phyloP scores from a whole-genome alignment of 2,888 invertebrate genomes.

The Leptopilina myrica region DNA sequence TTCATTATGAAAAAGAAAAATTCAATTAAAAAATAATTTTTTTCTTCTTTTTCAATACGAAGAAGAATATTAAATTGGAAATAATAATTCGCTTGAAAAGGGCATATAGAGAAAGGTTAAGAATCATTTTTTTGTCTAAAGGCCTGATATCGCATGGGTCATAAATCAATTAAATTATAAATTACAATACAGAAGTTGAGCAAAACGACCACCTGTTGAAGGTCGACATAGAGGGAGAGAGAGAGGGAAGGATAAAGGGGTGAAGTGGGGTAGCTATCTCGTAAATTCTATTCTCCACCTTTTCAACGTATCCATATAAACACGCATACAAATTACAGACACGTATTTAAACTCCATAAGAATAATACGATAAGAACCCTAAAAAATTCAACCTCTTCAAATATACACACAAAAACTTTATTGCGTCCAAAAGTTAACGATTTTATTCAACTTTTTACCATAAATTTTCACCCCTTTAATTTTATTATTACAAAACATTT shows the following conservation, averaged over 20 bases:
- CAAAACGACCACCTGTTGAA: constrained; percentile 76
- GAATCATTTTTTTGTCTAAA: neutral
- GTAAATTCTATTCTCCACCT: constrained; percentile 72
- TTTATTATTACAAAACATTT: no score
- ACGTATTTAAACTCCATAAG: neutral
- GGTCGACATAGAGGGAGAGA: constrained; percentile 59
- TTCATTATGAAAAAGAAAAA: no score
- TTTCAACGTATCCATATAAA: constrained; percentile 28
- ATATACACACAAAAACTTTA: neutral
- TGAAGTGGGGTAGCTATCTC: constrained; percentile 73
- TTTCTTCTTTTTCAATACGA: no score
- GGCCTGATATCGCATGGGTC: constrained; percentile 51
- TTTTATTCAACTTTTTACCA: no score
- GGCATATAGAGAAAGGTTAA: neutral
- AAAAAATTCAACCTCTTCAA: neutral
- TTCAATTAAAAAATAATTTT: no score
- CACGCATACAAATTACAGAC: neutral
- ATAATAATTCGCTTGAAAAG: no score
- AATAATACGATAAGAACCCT: neutral
- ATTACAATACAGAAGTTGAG: constrained; percentile 74
- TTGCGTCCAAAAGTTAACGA: no score
- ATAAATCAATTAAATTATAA: constrained; percentile 76
- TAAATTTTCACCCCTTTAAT: no score
- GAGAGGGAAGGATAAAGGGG: constrained; percentile 67
- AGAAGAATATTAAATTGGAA: no score